phyloP scores from a whole-genome alignment of 2,797 vertebrate genomes.

The Gambusia yucatana region DNA sequence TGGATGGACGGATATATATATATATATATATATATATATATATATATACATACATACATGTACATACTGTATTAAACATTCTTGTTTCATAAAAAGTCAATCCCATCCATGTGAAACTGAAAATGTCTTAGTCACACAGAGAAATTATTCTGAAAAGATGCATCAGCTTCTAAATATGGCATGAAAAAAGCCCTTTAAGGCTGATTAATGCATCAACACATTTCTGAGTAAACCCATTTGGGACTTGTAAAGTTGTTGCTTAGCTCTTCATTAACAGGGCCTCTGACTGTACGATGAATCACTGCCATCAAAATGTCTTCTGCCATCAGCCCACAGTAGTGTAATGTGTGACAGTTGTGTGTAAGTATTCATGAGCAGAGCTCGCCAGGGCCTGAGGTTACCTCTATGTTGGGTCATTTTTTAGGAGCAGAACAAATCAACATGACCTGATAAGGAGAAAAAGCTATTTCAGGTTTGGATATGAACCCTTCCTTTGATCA shows the following conservation, averaged over 20 bases:
- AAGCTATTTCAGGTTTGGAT: conserved; percentile 7
- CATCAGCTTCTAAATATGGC: background rate
- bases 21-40: no score
- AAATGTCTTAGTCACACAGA: conserved; percentile 3
- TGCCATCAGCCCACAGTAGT: conserved; percentile 1
- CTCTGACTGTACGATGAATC: conserved; percentile 6
- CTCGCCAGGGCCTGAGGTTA: background rate
- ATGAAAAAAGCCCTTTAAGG: background rate
- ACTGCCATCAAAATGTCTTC: conserved; percentile 13
- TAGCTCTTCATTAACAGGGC: conserved; percentile 12
- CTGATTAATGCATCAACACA: background rate
- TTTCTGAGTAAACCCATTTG: background rate
- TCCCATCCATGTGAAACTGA: background rate
- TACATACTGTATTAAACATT: no score
- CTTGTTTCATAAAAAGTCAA: background rate
- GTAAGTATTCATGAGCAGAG: conserved; percentile 36
- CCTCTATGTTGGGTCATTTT: conserved; percentile 24
- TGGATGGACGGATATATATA: no score
- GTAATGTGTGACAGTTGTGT: conserved; percentile 9
- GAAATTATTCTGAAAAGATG: background rate
- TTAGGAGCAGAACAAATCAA: conserved; percentile 30
- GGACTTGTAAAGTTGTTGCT: conserved; percentile 8
- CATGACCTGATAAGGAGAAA: conserved; percentile 27
- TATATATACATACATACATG: no score
- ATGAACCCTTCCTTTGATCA: conserved; percentile 40